Evolutionary conservation across 2,113 vertebrate genomes (phyloP).

Genomic region (Bufo gargarizans): DNA sequence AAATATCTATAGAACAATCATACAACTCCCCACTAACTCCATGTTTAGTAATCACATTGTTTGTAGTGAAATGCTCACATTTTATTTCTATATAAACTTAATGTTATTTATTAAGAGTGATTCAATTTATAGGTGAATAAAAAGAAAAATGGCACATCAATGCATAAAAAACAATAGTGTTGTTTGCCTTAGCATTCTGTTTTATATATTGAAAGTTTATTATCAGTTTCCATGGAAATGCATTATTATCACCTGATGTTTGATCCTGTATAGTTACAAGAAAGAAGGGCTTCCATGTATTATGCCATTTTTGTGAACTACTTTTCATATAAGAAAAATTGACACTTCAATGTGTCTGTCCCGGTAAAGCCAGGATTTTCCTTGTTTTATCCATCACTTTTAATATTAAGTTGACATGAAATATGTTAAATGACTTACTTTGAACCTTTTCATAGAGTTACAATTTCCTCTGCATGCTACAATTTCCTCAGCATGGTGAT

Average conservation of each 20-base stretch:
- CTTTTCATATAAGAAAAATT: neutral
- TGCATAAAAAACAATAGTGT: no score
- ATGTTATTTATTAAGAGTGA: no score
- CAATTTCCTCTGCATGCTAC: constrained; percentile 41
- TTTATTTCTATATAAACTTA: no score
- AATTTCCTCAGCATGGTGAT: constrained; percentile 51
- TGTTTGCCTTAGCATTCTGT: no score
- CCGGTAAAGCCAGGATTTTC: neutral
- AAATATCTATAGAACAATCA: no score
- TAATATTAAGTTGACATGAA: constrained; percentile 26
- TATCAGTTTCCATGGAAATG: neutral
- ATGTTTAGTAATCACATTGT: no score
- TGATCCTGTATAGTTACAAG: neutral
- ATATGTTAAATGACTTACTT: constrained; percentile 35
- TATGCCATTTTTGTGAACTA: neutral
- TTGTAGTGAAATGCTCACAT: no score
- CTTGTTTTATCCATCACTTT: constrained; percentile 32
- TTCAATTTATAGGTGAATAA: no score
- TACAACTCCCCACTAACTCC: no score
- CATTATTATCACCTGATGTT: neutral
- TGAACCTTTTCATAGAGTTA: constrained; percentile 4
- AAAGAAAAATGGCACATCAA: no score
- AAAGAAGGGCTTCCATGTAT: neutral
- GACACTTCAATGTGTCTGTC: neutral
- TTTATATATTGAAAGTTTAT: neutral